Evolutionary conservation across 2,113 vertebrate species (phyloP), one percentile per base, ranked within the genome.

Genomic region (Cochlearius cochlearius): DNA sequence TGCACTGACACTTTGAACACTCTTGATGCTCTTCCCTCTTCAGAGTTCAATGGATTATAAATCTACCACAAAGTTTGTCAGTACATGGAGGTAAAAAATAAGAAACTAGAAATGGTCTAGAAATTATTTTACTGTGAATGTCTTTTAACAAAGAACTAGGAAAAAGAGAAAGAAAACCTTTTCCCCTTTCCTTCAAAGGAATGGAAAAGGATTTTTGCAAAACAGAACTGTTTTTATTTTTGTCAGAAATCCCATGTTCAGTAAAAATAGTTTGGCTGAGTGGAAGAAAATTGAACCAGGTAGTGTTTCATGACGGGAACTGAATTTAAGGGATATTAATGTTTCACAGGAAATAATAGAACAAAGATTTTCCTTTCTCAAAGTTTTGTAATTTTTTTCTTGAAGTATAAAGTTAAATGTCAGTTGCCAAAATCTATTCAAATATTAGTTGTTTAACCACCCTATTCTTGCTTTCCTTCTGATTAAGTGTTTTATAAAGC

Each of bases 121-220:
- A 92, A 68, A 36, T 25, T 55, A 43, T 72, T 90, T 76, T 26
- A 64, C 5, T 72, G 11, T 68, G 25, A 71, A 34, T 8, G 7
- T 19, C 13, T 53, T 92, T 84, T 55, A 27, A 63, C 15, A 91
- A 67, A 88, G 19, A 72, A 7, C 9, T 29, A 49, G 29, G 15
- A 52, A 83, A 88, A 90, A 29, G 0, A 7, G 5, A 55, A 77
- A 45, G 8, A 58, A 52, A 59, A 15, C 2, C 8, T 68, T 36
- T 11, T 23, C 9, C 5, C 7, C 21, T 72, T 79, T 73, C 5
- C 4, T 3, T 71, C 12, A 60, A 49, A 49, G 11, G 14, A 52
- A 36, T n/a, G 3, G 2, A 62, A 72, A 50, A 36, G 7, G 3
- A 0, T 2, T 50, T 89, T 52, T 55, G 6, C 2, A 8, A 80